Evolutionary conservation across 2,888 invertebrate genomes (phyloP).

Genomic region (Bursaphelenchus okinawaensis): DNA sequence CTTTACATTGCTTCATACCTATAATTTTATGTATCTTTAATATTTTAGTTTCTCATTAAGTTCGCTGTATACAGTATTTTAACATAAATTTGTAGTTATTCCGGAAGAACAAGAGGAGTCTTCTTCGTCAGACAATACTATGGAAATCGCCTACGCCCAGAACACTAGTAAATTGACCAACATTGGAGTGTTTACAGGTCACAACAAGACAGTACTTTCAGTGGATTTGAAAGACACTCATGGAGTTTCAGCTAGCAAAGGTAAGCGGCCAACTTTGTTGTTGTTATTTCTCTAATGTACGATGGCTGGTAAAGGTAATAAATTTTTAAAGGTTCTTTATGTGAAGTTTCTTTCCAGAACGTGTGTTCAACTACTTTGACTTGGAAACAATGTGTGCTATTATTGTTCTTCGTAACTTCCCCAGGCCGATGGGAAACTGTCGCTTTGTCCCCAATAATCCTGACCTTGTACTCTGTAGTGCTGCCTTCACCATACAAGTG

Average conservation of each 20-base stretch:
- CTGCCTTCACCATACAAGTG: conserved; percentile 3
- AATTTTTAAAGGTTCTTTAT: no score
- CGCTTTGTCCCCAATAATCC: conserved; percentile 2
- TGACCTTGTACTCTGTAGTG: neutral
- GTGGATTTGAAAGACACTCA: neutral
- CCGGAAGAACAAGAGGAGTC: neutral
- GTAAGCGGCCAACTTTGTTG: neutral
- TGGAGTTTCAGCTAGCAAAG: conserved; percentile 8
- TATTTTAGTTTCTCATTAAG: neutral
- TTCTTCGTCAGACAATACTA: neutral
- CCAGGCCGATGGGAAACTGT: neutral
- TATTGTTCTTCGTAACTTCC: neutral
- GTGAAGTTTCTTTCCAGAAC: neutral
- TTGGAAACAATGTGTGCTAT: neutral
- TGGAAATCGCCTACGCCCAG: neutral
- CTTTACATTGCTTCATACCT: no score
- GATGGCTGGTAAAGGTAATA: neutral
- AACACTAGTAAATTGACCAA: neutral
- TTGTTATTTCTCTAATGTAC: neutral
- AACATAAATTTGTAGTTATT: neutral
- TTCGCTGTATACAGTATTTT: neutral
- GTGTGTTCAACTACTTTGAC: neutral
- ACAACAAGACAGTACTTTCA: conserved; percentile 2
- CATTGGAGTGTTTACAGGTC: neutral
- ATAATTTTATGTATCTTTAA: neutral